phyloP scores from a whole-genome alignment of 92 coral and sea anemone species.

The Blastomussa wellsi region DNA sequence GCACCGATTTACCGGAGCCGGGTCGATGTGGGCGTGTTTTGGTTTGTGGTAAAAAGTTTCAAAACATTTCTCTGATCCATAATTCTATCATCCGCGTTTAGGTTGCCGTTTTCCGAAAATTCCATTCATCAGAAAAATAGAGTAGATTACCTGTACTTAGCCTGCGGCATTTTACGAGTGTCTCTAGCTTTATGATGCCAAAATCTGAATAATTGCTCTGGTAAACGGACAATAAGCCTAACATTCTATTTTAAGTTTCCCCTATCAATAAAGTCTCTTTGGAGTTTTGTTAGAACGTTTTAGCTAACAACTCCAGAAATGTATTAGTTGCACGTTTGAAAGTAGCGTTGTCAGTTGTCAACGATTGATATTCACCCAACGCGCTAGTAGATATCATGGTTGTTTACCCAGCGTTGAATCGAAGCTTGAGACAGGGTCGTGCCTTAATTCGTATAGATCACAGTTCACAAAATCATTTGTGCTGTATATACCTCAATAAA shows the following conservation, averaged over 20 bases:
- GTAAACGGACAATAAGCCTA: neutral
- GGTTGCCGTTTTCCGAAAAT: neutral
- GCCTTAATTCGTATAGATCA: neutral
- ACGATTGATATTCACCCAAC: constrained; percentile 6
- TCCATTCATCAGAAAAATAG: neutral
- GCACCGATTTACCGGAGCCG: neutral
- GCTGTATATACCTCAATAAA: neutral
- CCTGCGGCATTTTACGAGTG: neutral
- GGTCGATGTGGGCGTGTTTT: constrained; percentile 12
- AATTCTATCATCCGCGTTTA: neutral
- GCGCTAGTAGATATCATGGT: neutral
- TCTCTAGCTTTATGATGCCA: neutral
- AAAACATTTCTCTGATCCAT: neutral
- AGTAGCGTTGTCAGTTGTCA: constrained; percentile 33
- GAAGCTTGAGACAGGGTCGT: neutral
- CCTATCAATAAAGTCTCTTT: neutral
- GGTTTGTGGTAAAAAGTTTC: neutral
- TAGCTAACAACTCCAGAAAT: neutral
- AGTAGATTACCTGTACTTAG: neutral
- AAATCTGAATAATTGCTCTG: neutral
- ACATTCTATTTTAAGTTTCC: neutral
- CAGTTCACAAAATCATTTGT: neutral
- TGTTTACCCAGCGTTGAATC: neutral
- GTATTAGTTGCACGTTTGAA: constrained; percentile 11
- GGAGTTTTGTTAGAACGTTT: neutral